Evolutionary conservation across 2,797 vertebrate species (phyloP), one percentile per base, ranked within the genome.

Genomic region (Syngnathus acus): DNA sequence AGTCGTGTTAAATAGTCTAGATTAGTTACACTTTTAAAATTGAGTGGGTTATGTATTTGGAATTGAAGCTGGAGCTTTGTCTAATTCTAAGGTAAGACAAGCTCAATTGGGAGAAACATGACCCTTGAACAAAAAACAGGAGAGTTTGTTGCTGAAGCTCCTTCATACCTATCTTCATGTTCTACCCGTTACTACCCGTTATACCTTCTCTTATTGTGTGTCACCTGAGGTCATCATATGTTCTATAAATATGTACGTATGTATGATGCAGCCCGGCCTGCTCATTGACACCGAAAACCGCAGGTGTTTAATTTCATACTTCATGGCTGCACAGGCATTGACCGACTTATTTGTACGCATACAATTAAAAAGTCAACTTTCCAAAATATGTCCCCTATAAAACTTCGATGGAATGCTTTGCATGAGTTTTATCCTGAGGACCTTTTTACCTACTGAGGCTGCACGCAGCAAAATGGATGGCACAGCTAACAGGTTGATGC

Each of bases 31-130:
- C 42, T n/a, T 48, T 70, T 58, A 73, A 71, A 43, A 61, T 68
- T 70, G 23, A 45, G 42, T 69, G 38, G 9, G 42, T 68, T 75
- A 32, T 32, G 4, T 32, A 64, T 68, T 69, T 67, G 50, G 47
- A 78, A 85, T 70, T 59, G 39, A 78, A 76, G 75, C 55, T 64
- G 38, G 65, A 45, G 65, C 80, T 82, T 79, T 67, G 67, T 76
- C 71, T 77, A 62, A 69, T 70, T 75, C 71, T 72, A 74, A 58
- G 32, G 66, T 65, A 68, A 71, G 67, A 71, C 58, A 26, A 17
- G 26, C 65, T 74, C 66, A 71, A 68, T 42, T 58, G 64, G 57
- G 65, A 53, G 47, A 75, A 70, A 81, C 74, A 78, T 80, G 72
- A 48, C 43, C 51, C 48, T 72, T 72, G 65, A 50, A 39, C 65